Evolutionary conservation across 2,797 vertebrate species (phyloP), one percentile per base, ranked within the genome.

Genomic region (Pseudochaenichthys georgianus): DNA sequence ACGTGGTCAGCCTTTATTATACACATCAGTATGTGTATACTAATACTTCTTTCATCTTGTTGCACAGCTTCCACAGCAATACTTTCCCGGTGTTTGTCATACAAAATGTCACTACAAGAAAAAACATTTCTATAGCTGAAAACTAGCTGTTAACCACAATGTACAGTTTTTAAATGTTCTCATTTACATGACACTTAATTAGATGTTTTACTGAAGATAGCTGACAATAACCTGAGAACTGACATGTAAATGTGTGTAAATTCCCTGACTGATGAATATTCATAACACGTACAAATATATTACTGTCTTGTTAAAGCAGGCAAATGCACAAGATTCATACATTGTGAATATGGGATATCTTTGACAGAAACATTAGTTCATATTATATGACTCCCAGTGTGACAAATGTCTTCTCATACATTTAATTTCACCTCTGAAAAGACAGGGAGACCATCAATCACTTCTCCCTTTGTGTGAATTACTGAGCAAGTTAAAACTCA

Each of bases 401-500:
- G 69, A 74, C 48, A 48, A 69, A 81, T 70, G n/a, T 73, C 57
- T 69, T 23, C 51, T 66, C 23, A 7, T 64, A 34, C 38, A 13
- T 54, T 70, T 3, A 41, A 1, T 72, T 62, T 70, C 21, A 48
- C 64, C 52, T 55, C 52, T n/a, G 59, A 68, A 50, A 17, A 64
- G 53, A 69, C 23, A 31, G 16, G 0, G 34, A 58, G 15, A 62
- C 34, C 53, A 71, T 81, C 62, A 50, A 48, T 77, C 70, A 61
- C 53, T 13, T n/a, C 12, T 13, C 21, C 28, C 11, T 42, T n/a
- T 71, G 57, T 28, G 62, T 10, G 19, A 75, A 63, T 59, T 50
- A 70, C 41, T 63, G 57, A 46, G 48, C 52, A 47, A 41, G 17
- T 11, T 41, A 28, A 62, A 46, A 3, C 9, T 4, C 59, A 42